phyloP scores from a whole-genome alignment of 2,113 vertebrate genomes.

The Platycercus adscitus region DNA sequence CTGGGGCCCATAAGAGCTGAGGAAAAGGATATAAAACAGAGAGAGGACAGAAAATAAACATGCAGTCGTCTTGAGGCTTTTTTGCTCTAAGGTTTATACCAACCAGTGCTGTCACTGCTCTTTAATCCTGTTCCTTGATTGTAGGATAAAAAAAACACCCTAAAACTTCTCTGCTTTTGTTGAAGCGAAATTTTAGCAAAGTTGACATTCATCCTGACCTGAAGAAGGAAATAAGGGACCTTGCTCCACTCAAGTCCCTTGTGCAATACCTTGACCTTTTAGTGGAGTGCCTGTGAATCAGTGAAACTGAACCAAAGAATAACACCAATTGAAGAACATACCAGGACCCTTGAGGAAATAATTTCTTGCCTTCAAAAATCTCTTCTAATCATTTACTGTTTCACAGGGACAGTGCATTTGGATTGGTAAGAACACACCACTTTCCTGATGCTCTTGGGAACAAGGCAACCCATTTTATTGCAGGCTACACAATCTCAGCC shows the following conservation, averaged over 20 bases:
- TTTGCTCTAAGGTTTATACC: not conserved
- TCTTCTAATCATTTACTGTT: not conserved
- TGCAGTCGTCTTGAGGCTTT: not conserved
- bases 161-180: not conserved
- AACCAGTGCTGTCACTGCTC: not conserved
- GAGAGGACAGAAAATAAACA: not conserved
- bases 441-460: not conserved
- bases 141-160: not conserved
- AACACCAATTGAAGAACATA: not conserved
- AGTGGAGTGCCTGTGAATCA: not conserved
- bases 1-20: not conserved
- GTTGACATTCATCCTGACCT: not conserved
- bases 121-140: not conserved
- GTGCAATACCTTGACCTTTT: not conserved
- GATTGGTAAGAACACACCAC: not conserved
- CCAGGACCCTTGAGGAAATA: not conserved
- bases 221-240: not conserved
- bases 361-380: not conserved
- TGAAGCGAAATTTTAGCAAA: not conserved
- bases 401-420: not conserved
- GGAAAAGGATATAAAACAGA: not conserved
- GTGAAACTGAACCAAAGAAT: not conserved
- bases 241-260: not conserved
- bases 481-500: not conserved
- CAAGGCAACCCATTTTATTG: not conserved